Evolutionary conservation across 53 echinoderm and acorn worm species (phyloP).

Genomic region (Pentamera pediparva): DNA sequence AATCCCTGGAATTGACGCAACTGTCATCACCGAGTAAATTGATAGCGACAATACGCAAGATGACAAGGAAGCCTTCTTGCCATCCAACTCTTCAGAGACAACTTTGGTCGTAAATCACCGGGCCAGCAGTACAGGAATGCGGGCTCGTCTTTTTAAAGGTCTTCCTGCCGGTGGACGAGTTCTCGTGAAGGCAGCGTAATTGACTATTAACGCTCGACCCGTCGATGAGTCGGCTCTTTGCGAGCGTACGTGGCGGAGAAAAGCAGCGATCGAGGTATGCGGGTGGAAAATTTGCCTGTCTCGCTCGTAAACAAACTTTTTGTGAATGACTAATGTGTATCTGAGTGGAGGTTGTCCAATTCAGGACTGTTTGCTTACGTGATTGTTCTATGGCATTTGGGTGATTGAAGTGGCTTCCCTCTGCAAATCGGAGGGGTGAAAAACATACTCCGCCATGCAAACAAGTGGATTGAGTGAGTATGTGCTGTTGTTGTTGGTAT

Average conservation of each 20-base stretch:
- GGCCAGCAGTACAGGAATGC: conserved; percentile 12
- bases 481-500: too few species aligned
- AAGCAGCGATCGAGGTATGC: too few species aligned
- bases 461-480: too few species aligned
- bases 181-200: conserved; percentile 26
- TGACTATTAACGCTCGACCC: conserved; percentile 16
- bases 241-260: too few species aligned
- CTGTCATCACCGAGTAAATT: conserved; percentile 26
- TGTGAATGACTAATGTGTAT: conserved; percentile 19
- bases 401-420: not conserved
- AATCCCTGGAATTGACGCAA: not conserved
- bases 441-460: too few species aligned
- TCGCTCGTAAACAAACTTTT: not conserved
- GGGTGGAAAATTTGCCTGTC: too few species aligned
- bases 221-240: conserved; percentile 1
- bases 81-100: not conserved
- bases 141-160: not conserved
- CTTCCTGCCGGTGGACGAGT: too few species aligned
- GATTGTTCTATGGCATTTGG: not conserved
- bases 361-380: not conserved
- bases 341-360: not conserved
- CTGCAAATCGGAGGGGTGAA: not conserved
- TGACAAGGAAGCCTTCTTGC: not conserved
- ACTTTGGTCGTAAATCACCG: conserved; percentile 19
- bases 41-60: conserved; percentile 5